Evolutionary conservation across 2,113 vertebrate genomes (phyloP).

Genomic region (Argyrosomus japonicus): DNA sequence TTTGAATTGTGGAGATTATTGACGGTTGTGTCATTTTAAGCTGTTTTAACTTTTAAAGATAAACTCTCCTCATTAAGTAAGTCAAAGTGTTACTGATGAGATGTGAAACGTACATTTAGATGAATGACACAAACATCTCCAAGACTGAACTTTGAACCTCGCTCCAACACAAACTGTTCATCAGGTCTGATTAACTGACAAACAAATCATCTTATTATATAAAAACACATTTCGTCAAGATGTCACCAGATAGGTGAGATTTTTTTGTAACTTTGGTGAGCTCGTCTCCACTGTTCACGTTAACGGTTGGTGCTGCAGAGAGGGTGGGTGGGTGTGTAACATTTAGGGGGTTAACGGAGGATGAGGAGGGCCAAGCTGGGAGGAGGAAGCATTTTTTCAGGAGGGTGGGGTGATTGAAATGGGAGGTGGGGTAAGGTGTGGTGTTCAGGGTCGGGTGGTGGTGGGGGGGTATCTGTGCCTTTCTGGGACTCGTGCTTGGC

Average conservation of each 20-base stretch:
- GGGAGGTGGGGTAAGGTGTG: neutral
- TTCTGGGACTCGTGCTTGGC: slow-evolving; percentile 92
- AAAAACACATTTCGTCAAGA: too few species aligned
- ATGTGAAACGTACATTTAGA: too few species aligned
- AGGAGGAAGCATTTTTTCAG: neutral
- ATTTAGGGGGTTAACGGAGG: neutral
- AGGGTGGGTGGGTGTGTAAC: neutral
- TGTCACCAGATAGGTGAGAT: neutral
- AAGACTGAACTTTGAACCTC: neutral
- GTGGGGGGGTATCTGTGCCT: slow-evolving; percentile 83
- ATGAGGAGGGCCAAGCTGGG: slow-evolving; percentile 25
- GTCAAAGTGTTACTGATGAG: too few species aligned
- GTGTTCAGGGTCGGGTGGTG: neutral
- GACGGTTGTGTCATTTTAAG: too few species aligned
- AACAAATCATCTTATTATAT: too few species aligned
- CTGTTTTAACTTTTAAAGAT: too few species aligned
- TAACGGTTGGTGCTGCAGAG: slow-evolving; percentile 36
- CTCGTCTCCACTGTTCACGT: neutral
- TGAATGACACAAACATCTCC: too few species aligned
- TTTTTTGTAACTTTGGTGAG: neutral
- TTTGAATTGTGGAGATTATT: too few species aligned
- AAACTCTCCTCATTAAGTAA: too few species aligned
- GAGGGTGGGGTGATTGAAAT: neutral
- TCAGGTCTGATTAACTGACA: too few species aligned
- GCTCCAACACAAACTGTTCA: too few species aligned